Evolutionary conservation across 2,797 vertebrate species (phyloP).

Genomic region (Kryptolebias ocellatus): DNA sequence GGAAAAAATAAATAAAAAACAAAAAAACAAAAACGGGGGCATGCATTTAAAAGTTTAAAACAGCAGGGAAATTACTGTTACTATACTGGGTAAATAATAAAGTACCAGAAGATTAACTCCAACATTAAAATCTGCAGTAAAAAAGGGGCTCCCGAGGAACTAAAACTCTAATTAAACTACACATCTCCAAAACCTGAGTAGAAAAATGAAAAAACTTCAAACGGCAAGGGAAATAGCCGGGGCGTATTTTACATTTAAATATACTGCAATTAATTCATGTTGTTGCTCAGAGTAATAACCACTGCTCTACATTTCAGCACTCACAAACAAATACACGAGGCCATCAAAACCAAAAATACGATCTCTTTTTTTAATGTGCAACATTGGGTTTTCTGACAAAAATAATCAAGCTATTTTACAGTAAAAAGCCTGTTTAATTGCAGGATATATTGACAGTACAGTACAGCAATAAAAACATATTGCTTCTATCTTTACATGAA

Average conservation of each 20-base stretch:
- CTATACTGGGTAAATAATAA: constrained; percentile 9
- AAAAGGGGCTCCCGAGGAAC: neutral
- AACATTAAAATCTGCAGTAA: neutral
- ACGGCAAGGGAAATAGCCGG: neutral
- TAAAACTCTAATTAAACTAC: constrained; percentile 10
- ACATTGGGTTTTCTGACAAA: neutral
- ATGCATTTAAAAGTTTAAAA: constrained; percentile 6
- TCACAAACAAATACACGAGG: neutral
- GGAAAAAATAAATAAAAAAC: neutral
- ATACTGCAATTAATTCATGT: neutral
- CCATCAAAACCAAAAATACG: neutral
- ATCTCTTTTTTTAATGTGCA: neutral
- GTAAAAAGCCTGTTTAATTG: constrained; percentile 79
- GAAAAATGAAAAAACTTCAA: constrained; percentile 22
- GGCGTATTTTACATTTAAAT: constrained; percentile 4
- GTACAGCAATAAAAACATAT: constrained; percentile 79
- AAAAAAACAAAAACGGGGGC: neutral
- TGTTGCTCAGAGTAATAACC: neutral
- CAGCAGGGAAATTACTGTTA: constrained; percentile 13
- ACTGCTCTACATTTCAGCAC: neutral
- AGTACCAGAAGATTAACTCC: constrained; percentile 3
- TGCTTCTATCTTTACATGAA: constrained; percentile 77
- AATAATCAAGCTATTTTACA: constrained; percentile 40
- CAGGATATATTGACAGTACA: constrained; percentile 79
- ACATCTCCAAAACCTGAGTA: neutral